Evolutionary conservation across 2,797 vertebrate genomes (phyloP), one percentile per base, ranked within the genome.

Genomic region (Acridotheres tristis): DNA sequence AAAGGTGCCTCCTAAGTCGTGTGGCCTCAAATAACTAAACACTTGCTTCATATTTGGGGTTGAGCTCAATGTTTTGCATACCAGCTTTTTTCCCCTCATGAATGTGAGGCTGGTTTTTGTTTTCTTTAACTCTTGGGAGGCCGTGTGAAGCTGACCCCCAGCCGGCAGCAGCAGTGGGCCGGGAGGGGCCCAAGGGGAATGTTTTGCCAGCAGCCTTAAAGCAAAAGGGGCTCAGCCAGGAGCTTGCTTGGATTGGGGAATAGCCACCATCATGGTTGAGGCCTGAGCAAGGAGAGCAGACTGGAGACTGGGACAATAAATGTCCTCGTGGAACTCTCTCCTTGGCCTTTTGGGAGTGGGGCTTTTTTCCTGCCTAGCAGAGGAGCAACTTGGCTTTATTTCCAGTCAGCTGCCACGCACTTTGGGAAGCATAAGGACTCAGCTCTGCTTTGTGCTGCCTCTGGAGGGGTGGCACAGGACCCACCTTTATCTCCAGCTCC

Each of bases 41-140:
- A 42, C 68, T 93, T 73, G 57, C 85, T 90, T 96, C 95, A 79
- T 96, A 88, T 89, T 82, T 97, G 97, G 95, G 96, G 96, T 96
- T 90, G 95, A 94, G 79, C 90, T 96, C 29, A 11, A 81, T 95
- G 68, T 74, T 97, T 97, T 89, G 67, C 96, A 97, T 97, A 93
- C 96, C 95, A 88, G 40, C 20, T 0, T 50, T 89, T 94, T 91
- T 51, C 80, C 66, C 89, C 61, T 45, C 78, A 65, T 75, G 90
- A 58, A 62, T 95, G 55, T 15, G 89, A 89, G 59, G 66, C 89
- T 91, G 2, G 0, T 10, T 92, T 94, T 89, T 96, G 93, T 94
- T 93, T 94, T 94, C 83, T 84, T 96, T 95, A 94, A 96, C 95
- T 97, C 94, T 93, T 96, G 1, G 13, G 89, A 93, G 93, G 88